Conservation (phyloP, 1,140 invertebrate species). For the Phymastichus coffea region DNA sequence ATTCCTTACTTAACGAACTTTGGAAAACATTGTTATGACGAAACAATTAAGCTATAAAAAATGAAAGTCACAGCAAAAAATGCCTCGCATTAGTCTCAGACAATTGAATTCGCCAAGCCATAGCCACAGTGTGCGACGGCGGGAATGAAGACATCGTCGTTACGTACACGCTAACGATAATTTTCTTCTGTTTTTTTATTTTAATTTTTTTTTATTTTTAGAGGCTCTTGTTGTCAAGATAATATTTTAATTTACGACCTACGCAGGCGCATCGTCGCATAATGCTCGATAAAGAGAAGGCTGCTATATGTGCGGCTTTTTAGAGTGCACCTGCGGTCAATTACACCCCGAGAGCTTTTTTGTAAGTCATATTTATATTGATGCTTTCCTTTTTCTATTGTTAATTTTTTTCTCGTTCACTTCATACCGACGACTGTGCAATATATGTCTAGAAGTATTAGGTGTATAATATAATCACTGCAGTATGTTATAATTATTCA, state of each 20-base stretch:
- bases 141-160: conserved; percentile 39
- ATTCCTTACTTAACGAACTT: too few species aligned
- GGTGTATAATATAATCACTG: neutral
- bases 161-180: too few species aligned
- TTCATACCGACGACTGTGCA: neutral
- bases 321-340: conserved; percentile 20
- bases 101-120: conserved; percentile 34
- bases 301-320: conserved; percentile 12
- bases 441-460: neutral
- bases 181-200: too few species aligned
- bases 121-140: conserved; percentile 34
- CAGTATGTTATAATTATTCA: conserved; percentile 22
- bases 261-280: neutral
- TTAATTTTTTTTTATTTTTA: too few species aligned
- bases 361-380: conserved; percentile 28
- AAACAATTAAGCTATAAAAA: too few species aligned
- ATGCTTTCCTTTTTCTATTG: conserved; percentile 19
- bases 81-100: too few species aligned
- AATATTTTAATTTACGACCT: conserved; percentile 15
- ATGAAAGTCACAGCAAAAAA: too few species aligned
- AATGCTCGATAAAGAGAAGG: conserved; percentile 5
- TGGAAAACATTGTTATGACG: too few species aligned
- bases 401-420: neutral
- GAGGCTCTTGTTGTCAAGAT: conserved; percentile 10
- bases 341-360: conserved; percentile 26